Percentiles rank a stretch among this genome's conserved stretches.
phyloP scores from a whole-genome alignment of 2,113 vertebrate genomes.

The Heptranchias perlo region DNA sequence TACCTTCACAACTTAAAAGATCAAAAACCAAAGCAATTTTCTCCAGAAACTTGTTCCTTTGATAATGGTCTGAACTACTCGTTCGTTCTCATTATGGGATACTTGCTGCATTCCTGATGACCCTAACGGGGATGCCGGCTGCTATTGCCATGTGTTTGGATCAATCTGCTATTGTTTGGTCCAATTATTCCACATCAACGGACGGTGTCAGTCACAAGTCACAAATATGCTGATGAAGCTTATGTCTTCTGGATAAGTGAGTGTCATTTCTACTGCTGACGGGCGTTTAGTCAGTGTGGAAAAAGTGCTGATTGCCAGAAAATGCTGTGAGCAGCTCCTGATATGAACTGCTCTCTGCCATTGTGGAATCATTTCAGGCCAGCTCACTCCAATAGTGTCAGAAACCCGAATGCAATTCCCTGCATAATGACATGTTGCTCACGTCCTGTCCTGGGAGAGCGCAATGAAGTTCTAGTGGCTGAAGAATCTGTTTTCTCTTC shows the following conservation, averaged over 20 bases:
- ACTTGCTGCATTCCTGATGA: background rate
- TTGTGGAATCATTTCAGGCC: conserved; percentile 37
- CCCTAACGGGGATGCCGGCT: background rate
- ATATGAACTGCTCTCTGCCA: conserved; percentile 27
- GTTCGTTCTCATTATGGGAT: background rate
- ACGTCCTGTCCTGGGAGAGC: conserved; percentile 4
- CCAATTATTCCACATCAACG: conserved; percentile 45
- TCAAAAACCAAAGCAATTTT: conserved; percentile 20
- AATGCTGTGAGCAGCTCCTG: conserved; percentile 43
- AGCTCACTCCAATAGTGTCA: conserved; percentile 31
- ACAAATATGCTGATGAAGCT: conserved; percentile 54
- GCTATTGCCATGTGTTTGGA: conserved; percentile 42
- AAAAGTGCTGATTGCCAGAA: conserved; percentile 40
- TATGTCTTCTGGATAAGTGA: conserved; percentile 56
- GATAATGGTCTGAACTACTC: background rate
- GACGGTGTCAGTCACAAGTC: conserved; percentile 46
- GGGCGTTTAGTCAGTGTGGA: conserved; percentile 44
- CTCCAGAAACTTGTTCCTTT: conserved; percentile 5
- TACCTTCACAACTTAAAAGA: conserved; percentile 8
- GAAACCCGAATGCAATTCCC: conserved; percentile 27
- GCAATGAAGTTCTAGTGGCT: background rate
- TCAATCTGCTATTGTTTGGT: conserved; percentile 54
- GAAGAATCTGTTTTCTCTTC: conserved; percentile 6
- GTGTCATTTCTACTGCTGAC: conserved; percentile 47
- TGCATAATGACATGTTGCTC: conserved; percentile 36